phyloP scores from a whole-genome alignment of 2,888 invertebrate genomes.

The Limnephilus auricula region DNA sequence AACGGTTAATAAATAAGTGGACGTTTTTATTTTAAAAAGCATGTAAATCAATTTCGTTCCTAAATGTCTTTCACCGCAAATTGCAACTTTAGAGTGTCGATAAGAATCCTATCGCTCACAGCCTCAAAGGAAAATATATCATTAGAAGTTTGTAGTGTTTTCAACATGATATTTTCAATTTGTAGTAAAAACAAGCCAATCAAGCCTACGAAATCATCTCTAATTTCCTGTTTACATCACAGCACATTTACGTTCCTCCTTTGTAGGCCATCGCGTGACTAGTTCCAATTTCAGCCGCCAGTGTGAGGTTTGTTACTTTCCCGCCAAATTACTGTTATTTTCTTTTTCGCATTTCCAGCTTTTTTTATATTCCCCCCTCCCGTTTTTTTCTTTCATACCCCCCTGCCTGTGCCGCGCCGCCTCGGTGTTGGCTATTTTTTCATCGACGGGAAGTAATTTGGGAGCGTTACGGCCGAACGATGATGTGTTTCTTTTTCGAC shows the following conservation, averaged over 20 bases:
- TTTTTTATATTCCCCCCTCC: conserved; percentile 6
- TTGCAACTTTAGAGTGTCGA: neutral
- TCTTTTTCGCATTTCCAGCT: conserved; percentile 39
- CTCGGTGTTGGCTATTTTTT: conserved; percentile 39
- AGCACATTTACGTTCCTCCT: conserved; percentile 32
- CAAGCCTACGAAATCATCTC: conserved; percentile 31
- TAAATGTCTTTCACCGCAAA: neutral
- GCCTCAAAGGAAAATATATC: neutral
- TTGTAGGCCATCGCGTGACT: conserved; percentile 45
- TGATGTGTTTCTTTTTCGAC: conserved; percentile 47
- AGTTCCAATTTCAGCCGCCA: conserved; percentile 34
- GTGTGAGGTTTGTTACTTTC: conserved; percentile 58
- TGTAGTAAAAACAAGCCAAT: conserved; percentile 34
- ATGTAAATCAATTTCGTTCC: neutral
- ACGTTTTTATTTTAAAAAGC: too few species aligned
- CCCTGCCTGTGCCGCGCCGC: conserved; percentile 10
- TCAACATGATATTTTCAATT: conserved; percentile 24
- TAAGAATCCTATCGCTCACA: neutral
- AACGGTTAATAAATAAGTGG: too few species aligned
- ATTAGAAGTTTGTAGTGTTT: conserved; percentile 2
- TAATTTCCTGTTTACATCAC: conserved; percentile 49
- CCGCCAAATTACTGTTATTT: conserved; percentile 64
- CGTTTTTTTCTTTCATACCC: conserved; percentile 3
- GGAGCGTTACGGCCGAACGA: conserved; percentile 53
- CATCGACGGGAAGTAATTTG: conserved; percentile 60